Conservation (phyloP, 2,888 invertebrate genomes). For the Steinernema scapterisci region DNA sequence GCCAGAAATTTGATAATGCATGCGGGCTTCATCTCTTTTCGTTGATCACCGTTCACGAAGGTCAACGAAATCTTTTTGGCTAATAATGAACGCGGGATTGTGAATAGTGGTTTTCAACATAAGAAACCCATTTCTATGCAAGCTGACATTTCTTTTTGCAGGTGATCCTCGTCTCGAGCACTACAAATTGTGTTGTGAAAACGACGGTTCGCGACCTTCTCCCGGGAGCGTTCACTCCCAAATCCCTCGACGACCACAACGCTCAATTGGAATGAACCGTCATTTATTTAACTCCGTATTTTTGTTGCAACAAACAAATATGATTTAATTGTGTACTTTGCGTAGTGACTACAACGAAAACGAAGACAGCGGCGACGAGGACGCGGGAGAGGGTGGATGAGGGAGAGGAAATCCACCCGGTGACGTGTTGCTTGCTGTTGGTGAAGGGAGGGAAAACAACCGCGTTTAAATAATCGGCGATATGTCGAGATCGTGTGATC, state of each 20-base stretch:
- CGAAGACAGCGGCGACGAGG: not conserved
- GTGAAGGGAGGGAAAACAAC: constrained; percentile 4
- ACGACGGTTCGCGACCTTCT: constrained; percentile 50
- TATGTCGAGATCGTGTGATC: constrained; percentile 21
- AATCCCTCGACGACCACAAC: constrained; percentile 42
- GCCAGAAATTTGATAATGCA: no score
- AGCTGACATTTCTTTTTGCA: constrained; percentile 34
- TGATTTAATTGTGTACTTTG: not conserved
- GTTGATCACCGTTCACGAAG: no score
- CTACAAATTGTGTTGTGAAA: constrained; percentile 38
- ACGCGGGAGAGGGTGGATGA: constrained; percentile 19
- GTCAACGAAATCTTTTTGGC: no score
- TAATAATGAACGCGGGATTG: no score
- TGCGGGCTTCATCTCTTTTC: no score
- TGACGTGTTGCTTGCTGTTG: constrained; percentile 6
- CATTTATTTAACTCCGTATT: not conserved
- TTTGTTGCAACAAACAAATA: constrained; percentile 8
- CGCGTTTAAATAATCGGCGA: constrained; percentile 29
- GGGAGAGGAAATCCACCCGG: constrained; percentile 20
- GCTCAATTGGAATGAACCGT: not conserved
- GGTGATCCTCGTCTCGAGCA: constrained; percentile 51
- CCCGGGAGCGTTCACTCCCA: constrained; percentile 56
- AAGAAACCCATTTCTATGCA: no score
- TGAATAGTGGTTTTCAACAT: no score
- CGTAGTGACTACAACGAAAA: not conserved